A percentile compares a stretch with the other conserved stretches of the same genome.
Conservation (phyloP, 2,888 invertebrate genomes). For the Operophtera brumata region DNA sequence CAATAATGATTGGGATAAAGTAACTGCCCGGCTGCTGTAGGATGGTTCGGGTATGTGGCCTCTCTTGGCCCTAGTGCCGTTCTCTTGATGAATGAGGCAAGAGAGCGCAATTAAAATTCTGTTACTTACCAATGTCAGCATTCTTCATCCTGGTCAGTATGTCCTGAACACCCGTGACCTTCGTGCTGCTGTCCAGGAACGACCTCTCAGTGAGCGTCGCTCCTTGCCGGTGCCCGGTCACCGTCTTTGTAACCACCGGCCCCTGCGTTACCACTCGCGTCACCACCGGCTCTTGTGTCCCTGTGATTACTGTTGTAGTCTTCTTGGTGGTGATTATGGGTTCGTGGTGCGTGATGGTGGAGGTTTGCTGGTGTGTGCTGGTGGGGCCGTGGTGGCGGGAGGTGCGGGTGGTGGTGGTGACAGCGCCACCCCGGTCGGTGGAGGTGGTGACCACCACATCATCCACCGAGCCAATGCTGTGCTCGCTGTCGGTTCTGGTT, state of each 20-base stretch:
- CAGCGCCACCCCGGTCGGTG: slow-evolving; percentile 48
- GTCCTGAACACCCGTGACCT: slow-evolving; percentile 87
- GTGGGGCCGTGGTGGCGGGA: slow-evolving; percentile 33
- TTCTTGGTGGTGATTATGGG: slow-evolving; percentile 29
- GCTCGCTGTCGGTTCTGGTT: slow-evolving; percentile 66
- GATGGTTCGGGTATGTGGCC: no score
- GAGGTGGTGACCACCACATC: slow-evolving; percentile 52
- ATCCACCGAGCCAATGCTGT: slow-evolving; percentile 65
- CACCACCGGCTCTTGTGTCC: slow-evolving; percentile 20
- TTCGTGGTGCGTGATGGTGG: slow-evolving; percentile 32
- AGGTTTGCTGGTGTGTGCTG: slow-evolving; percentile 32
- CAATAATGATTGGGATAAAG: no score
- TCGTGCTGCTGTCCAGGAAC: slow-evolving; percentile 86
- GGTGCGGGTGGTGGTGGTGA: slow-evolving; percentile 49
- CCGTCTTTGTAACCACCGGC: slow-evolving; percentile 32
- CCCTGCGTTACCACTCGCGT: slow-evolving; percentile 19
- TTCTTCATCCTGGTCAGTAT: slow-evolving; percentile 89
- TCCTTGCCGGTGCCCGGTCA: slow-evolving; percentile 5
- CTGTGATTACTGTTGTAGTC: slow-evolving; percentile 23
- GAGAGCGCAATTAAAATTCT: background rate
- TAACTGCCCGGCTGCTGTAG: no score
- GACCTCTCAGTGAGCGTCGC: slow-evolving; percentile 64
- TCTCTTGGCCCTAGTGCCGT: no score
- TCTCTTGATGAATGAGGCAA: no score
- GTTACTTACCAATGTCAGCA: slow-evolving; percentile 82